Percentiles rank a stretch among this genome's conserved stretches.
These are phyloP conservation scores for Thereva nobilitata DNA, from an alignment of 2,888 invertebrate genomes.

Conservation along the genomic window DNA sequence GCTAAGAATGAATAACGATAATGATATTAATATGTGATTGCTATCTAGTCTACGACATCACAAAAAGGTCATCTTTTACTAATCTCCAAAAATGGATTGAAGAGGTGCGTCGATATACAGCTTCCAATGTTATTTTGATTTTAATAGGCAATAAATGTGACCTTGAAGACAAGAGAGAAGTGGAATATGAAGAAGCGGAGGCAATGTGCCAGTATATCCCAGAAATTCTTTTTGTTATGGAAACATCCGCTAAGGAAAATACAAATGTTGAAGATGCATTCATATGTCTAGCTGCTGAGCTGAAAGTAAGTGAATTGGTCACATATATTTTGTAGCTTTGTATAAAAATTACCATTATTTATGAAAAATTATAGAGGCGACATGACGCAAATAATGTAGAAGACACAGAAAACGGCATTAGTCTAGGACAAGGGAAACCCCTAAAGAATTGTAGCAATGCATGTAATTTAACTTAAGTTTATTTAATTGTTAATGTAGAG, in stretches of 20 bases:
- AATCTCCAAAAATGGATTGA: slow-evolving; percentile 95
- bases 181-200: slow-evolving; percentile 84
- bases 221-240: slow-evolving; percentile 83
- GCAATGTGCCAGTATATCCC: slow-evolving; percentile 84
- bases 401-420: slow-evolving; percentile 67
- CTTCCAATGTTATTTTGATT: slow-evolving; percentile 86
- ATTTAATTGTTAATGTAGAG: too few relatives aligned
- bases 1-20: not conserved
- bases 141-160: slow-evolving; percentile 94
- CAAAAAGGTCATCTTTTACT: slow-evolving; percentile 87
- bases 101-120: slow-evolving; percentile 92
- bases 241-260: slow-evolving; percentile 90
- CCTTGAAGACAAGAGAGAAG: slow-evolving; percentile 77
- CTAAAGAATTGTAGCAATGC: slow-evolving; percentile 70
- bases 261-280: slow-evolving; percentile 90
- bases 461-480: slow-evolving; percentile 54
- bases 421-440: slow-evolving; percentile 71
- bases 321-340: not conserved
- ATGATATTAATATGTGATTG: not conserved
- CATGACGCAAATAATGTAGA: slow-evolving; percentile 70
- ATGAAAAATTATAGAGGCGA: slow-evolving; percentile 65
- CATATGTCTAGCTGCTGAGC: slow-evolving; percentile 80
- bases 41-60: slow-evolving; percentile 87
- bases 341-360: slow-evolving; percentile 25
- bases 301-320: slow-evolving; percentile 66